Evolutionary conservation across 1,140 invertebrate species (phyloP).

Genomic region (Hydropsyche tenuis): DNA sequence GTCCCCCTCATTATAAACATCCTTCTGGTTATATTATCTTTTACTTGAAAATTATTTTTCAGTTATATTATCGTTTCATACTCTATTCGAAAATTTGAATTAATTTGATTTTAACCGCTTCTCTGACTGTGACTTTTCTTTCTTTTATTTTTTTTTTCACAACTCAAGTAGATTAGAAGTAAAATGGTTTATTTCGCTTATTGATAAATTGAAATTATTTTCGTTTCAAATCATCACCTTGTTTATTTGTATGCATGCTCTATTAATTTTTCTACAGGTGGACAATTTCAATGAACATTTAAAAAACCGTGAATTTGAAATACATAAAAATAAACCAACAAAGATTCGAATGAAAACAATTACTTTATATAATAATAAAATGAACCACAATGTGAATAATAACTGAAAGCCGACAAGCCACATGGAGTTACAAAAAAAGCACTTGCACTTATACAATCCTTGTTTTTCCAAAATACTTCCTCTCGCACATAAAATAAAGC

Average conservation of each 20-base stretch:
- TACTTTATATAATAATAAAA: no score
- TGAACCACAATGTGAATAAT: no score
- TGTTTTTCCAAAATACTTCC: no score
- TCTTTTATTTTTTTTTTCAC: conserved; percentile 9
- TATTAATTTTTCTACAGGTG: conserved; percentile 16
- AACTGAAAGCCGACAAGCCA: conserved; percentile 8
- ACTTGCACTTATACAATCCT: no score
- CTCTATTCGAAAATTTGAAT: background rate
- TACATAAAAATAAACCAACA: no score
- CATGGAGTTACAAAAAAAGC: conserved; percentile 3
- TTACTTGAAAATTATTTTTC: background rate
- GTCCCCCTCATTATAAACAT: background rate
- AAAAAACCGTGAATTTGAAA: no score
- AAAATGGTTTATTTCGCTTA: conserved; percentile 14
- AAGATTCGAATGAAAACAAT: no score
- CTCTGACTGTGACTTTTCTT: conserved; percentile 21
- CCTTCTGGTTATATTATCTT: background rate
- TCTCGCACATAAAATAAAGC: no score
- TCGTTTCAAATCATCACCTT: background rate
- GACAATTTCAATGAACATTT: conserved; percentile 13
- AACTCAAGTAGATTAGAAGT: conserved; percentile 8
- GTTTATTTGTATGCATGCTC: conserved; percentile 25
- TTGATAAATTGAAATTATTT: background rate
- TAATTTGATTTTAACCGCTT: conserved; percentile 17
- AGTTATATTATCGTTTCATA: background rate